Evolutionary conservation across 1,140 invertebrate genomes (phyloP).

Genomic region (Cepaea nemoralis): DNA sequence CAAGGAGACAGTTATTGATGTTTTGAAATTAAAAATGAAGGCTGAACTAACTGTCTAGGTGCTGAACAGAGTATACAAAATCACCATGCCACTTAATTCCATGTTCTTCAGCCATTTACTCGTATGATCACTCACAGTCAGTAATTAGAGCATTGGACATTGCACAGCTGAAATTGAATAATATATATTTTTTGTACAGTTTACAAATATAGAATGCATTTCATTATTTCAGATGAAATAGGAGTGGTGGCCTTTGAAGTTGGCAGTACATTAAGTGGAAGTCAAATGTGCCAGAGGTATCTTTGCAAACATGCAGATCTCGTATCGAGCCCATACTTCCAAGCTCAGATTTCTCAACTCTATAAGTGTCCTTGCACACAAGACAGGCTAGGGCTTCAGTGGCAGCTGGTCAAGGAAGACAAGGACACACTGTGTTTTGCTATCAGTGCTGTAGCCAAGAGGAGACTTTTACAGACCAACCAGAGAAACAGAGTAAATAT

Average conservation of each 20-base stretch:
- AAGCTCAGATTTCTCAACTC: neutral
- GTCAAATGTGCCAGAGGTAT: neutral
- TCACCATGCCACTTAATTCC: too few species aligned
- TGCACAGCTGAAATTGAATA: too few species aligned
- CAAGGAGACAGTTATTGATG: too few species aligned
- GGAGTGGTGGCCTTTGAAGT: neutral
- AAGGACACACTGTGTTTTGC: neutral
- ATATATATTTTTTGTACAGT: too few species aligned
- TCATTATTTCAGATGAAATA: neutral
- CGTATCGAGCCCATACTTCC: neutral
- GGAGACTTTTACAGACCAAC: neutral
- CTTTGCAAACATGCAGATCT: neutral
- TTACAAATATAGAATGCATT: too few species aligned
- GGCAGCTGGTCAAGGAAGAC: neutral
- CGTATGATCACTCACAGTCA: too few species aligned
- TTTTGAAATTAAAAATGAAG: too few species aligned
- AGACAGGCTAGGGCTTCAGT: neutral
- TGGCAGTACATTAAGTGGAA: neutral
- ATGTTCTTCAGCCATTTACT: too few species aligned
- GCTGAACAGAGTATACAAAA: too few species aligned
- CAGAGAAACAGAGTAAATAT: neutral
- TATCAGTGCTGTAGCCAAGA: neutral
- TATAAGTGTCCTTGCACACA: constrained; percentile 1
- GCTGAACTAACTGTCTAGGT: too few species aligned
- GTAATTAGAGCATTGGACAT: too few species aligned